phyloP scores from a whole-genome alignment of 2,888 invertebrate genomes.

The Tuta absoluta region DNA sequence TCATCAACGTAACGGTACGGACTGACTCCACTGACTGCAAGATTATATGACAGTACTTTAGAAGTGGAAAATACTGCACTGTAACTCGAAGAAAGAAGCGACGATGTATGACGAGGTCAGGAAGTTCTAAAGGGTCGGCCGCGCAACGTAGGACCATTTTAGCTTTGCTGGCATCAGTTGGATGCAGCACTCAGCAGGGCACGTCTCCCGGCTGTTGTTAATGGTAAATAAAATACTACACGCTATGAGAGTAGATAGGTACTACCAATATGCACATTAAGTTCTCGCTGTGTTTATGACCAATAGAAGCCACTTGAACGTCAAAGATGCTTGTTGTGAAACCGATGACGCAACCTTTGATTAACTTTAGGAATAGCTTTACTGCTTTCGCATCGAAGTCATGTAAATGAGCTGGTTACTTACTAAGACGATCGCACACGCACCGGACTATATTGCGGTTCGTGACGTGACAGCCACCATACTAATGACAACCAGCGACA shows the following conservation, averaged over 20 bases:
- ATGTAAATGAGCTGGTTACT: constrained; percentile 54
- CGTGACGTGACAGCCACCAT: too few relatives aligned
- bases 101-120: too few relatives aligned
- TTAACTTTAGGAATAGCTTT: constrained; percentile 55
- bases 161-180: too few relatives aligned
- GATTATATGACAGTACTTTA: constrained; percentile 23
- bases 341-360: constrained; percentile 45
- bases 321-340: constrained; percentile 34
- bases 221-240: too few relatives aligned
- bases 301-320: constrained; percentile 44
- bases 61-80: neutral
- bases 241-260: constrained; percentile 49
- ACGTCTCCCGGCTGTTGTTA: too few relatives aligned
- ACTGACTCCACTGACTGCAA: constrained; percentile 34
- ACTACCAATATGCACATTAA: constrained; percentile 56
- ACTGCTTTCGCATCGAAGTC: constrained; percentile 54
- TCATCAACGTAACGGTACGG: constrained; percentile 45
- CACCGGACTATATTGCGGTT: too few relatives aligned
- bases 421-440: neutral
- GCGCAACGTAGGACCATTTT: too few relatives aligned
- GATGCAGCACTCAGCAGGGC: too few relatives aligned
- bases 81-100: too few relatives aligned
- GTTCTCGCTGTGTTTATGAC: constrained; percentile 41
- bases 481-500: too few relatives aligned
- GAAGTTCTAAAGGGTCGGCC: too few relatives aligned